Conservation (phyloP, 2,888 invertebrate species). For the Drosophila macrospina region DNA sequence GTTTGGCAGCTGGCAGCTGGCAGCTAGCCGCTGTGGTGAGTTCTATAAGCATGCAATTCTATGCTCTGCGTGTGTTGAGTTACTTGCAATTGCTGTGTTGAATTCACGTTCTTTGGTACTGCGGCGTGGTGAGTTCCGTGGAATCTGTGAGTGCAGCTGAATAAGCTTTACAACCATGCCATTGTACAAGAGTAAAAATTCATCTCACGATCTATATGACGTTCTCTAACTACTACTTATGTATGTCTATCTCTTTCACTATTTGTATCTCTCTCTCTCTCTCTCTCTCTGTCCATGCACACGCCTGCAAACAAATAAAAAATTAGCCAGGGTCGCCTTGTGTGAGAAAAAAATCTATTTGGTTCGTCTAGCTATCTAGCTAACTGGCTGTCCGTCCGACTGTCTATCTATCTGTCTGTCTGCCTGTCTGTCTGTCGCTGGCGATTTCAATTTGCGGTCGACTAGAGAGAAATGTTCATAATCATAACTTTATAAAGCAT, state of each 20-base stretch:
- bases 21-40: background rate
- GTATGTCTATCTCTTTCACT: background rate
- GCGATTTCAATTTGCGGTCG: conserved; percentile 57
- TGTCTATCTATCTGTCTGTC: conserved; percentile 21
- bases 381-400: conserved; percentile 17
- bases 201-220: conserved; percentile 48
- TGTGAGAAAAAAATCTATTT: conserved; percentile 50
- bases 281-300: background rate
- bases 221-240: conserved; percentile 19
- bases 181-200: conserved; percentile 20
- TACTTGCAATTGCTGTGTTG: conserved; percentile 10
- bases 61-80: background rate
- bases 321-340: conserved; percentile 33
- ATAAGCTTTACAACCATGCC: background rate
- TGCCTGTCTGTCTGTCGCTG: conserved; percentile 31
- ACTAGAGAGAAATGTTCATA: conserved; percentile 53
- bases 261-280: background rate
- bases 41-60: too few relatives aligned
- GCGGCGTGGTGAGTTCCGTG: conserved; percentile 17
- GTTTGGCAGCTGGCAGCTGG: too few relatives aligned
- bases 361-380: conserved; percentile 18
- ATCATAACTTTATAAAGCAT: conserved; percentile 63
- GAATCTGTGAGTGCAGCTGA: conserved; percentile 25
- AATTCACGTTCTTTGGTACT: background rate
- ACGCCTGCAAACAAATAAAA: conserved; percentile 33